phyloP scores from a whole-genome alignment of 2,113 vertebrate species.

The Barbus barbus region DNA sequence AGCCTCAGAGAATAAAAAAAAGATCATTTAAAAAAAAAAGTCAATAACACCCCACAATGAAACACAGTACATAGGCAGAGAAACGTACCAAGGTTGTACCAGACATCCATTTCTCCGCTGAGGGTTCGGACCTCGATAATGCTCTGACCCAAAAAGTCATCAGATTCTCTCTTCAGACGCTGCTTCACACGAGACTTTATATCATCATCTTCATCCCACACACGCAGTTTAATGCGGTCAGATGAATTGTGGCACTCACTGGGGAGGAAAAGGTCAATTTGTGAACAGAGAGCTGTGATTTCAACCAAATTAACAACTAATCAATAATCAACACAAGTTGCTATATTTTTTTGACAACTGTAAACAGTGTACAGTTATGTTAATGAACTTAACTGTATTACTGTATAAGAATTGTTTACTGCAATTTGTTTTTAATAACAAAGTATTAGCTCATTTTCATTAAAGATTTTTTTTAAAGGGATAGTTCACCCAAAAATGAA shows the following conservation, averaged over 20 bases:
- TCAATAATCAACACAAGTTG: neutral
- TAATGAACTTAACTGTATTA: neutral
- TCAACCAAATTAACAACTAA: neutral
- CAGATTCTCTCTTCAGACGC: conserved; percentile 93
- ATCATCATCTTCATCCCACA: conserved; percentile 97
- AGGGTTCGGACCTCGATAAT: conserved; percentile 98
- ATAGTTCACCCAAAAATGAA: too few species aligned
- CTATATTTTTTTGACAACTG: neutral
- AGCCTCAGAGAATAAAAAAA: neutral
- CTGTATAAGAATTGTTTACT: neutral
- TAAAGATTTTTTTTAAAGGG: too few species aligned
- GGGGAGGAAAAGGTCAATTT: conserved; percentile 16
- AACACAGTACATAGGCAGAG: neutral
- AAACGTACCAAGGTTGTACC: conserved; percentile 93
- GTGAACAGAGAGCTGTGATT: neutral
- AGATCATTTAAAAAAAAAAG: neutral
- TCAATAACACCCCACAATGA: neutral
- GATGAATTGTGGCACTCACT: conserved; percentile 98
- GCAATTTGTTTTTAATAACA: neutral
- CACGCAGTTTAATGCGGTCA: conserved; percentile 92
- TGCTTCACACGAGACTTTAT: conserved; percentile 97
- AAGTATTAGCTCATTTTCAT: neutral
- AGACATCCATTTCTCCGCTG: conserved; percentile 98
- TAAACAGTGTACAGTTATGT: neutral
- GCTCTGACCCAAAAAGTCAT: conserved; percentile 96